A percentile compares a stretch with the other conserved stretches of the same genome.
These are phyloP conservation scores for Chironomus tentans DNA, from an alignment of 2,888 invertebrate genomes.

Conservation along the genomic window DNA sequence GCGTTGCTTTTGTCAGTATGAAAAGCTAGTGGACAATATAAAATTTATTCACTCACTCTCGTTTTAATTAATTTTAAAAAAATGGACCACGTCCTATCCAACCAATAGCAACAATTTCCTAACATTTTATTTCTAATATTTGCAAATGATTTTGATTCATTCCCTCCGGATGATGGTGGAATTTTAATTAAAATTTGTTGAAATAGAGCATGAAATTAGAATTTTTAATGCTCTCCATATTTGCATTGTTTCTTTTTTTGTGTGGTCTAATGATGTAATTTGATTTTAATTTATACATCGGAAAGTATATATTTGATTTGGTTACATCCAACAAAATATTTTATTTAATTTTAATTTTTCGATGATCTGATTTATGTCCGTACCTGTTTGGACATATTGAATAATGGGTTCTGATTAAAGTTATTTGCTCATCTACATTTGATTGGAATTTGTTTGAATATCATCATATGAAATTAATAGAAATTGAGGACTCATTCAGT, in stretches of 20 bases:
- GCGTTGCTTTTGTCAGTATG: background rate
- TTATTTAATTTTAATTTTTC: no score
- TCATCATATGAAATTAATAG: no score
- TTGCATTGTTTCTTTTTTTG: background rate
- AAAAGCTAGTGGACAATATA: background rate
- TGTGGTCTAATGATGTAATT: slow-evolving; percentile 3
- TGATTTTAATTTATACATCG: background rate
- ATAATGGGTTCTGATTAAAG: no score
- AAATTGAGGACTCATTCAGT: no score
- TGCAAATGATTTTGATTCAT: background rate
- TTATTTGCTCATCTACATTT: no score
- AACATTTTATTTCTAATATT: slow-evolving; percentile 1
- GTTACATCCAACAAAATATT: no score
- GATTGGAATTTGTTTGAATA: no score
- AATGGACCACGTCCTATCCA: slow-evolving; percentile 6
- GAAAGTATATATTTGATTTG: background rate
- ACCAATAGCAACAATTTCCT: slow-evolving; percentile 1
- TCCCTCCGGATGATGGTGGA: background rate
- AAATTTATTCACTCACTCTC: background rate
- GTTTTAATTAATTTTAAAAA: slow-evolving; percentile 17
- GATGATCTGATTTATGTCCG: no score
- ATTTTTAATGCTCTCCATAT: background rate
- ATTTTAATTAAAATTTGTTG: slow-evolving; percentile 20
- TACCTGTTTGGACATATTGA: no score
- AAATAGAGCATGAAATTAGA: background rate